phyloP scores from a whole-genome alignment of 2,797 vertebrate genomes.

The Enteromius fasciolatus region DNA sequence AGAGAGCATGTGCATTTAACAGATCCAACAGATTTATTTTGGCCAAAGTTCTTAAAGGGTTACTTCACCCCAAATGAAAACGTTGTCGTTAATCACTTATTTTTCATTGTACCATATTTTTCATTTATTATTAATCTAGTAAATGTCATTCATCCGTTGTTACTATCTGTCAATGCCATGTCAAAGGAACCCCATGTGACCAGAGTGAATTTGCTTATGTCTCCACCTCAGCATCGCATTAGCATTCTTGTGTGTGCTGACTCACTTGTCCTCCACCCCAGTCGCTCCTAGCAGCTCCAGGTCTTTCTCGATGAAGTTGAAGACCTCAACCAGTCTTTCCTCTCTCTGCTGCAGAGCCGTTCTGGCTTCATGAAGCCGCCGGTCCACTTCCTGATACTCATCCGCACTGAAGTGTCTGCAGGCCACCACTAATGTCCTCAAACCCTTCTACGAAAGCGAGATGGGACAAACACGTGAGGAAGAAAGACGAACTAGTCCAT shows the following conservation, averaged over 20 bases:
- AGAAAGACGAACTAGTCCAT: not conserved
- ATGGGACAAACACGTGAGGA: not conserved
- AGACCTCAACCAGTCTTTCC: constrained; percentile 85
- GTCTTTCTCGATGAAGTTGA: constrained; percentile 90
- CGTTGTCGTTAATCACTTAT: too few species aligned
- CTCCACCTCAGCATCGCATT: not conserved
- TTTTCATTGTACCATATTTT: too few species aligned
- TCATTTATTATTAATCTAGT: too few species aligned
- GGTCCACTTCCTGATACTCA: constrained; percentile 87
- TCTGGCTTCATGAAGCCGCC: constrained; percentile 84
- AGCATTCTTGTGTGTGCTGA: constrained; percentile 31
- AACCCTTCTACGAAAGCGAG: constrained; percentile 83
- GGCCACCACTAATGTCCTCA: constrained; percentile 93
- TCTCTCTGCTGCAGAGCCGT: constrained; percentile 94
- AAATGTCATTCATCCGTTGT: not conserved
- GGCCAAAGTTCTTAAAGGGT: too few species aligned
- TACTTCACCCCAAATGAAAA: too few species aligned
- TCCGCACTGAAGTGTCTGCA: constrained; percentile 87
- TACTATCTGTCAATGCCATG: not conserved
- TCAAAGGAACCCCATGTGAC: not conserved
- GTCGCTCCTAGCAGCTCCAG: constrained; percentile 93
- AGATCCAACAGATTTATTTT: not conserved
- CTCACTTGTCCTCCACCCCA: constrained; percentile 96
- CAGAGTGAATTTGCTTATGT: not conserved
- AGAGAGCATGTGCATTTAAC: not conserved